phyloP scores from a whole-genome alignment of 2,888 invertebrate species.

The Pelosia muscerda region DNA sequence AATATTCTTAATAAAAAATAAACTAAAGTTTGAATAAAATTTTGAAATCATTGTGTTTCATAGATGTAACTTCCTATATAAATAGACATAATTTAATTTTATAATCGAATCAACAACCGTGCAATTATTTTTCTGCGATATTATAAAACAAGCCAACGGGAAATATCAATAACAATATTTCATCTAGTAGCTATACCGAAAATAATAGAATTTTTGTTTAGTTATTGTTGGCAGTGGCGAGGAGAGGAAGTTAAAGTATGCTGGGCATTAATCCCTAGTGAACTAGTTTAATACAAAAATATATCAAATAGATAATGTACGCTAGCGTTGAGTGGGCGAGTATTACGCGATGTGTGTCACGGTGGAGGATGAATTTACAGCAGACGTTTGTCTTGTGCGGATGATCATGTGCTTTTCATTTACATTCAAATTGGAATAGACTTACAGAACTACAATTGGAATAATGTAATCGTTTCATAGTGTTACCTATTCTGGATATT shows the following conservation, averaged over 20 bases:
- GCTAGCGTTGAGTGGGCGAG: slow-evolving; percentile 44
- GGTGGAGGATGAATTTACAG: slow-evolving; percentile 21
- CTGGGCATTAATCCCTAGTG: too few relatives aligned
- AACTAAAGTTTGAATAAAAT: background rate
- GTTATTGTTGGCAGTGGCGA: background rate
- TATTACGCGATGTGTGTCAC: slow-evolving; percentile 49
- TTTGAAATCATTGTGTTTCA: too few relatives aligned
- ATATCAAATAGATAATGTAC: background rate
- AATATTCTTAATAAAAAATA: too few relatives aligned
- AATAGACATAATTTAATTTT: background rate
- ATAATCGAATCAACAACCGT: slow-evolving; percentile 1
- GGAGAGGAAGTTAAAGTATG: background rate
- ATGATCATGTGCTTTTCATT: slow-evolving; percentile 41
- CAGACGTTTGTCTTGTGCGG: slow-evolving; percentile 23
- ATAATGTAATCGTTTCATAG: slow-evolving; percentile 5
- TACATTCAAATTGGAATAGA: slow-evolving; percentile 50
- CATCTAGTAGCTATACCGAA: background rate
- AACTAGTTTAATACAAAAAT: background rate
- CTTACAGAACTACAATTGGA: slow-evolving; percentile 28
- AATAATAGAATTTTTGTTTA: background rate
- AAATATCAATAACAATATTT: background rate
- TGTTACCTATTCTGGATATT: background rate
- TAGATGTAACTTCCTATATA: background rate
- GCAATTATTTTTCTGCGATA: background rate
- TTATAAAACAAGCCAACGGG: background rate